These are phyloP conservation scores for Potamilus streckersoni DNA, from an alignment of 1,140 invertebrate genomes.

Conservation along the genomic window DNA sequence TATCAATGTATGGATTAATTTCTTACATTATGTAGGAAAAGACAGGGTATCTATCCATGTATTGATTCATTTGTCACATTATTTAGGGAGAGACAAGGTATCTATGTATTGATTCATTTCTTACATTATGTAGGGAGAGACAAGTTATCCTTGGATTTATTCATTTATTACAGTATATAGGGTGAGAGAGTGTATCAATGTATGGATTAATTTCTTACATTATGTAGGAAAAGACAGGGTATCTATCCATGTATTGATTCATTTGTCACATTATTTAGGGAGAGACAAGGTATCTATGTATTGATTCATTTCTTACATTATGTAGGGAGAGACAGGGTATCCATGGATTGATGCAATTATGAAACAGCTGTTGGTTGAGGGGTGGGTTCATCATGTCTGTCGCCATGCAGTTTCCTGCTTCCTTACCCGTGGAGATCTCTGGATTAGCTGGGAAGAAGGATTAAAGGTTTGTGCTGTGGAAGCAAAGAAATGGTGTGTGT, in stretches of 20 bases:
- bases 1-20: constrained; percentile 70
- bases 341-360: constrained; percentile 75
- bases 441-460: constrained; percentile 80
- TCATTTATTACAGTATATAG: constrained; percentile 21
- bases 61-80: too few relatives aligned
- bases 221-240: constrained; percentile 69
- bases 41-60: too few relatives aligned
- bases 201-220: constrained; percentile 75
- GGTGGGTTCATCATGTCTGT: constrained; percentile 80
- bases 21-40: constrained; percentile 77
- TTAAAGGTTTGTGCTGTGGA: constrained; percentile 73
- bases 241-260: too few relatives aligned
- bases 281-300: too few relatives aligned
- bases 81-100: too few relatives aligned
- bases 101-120: too few relatives aligned
- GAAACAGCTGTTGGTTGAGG: constrained; percentile 76
- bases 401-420: constrained; percentile 81
- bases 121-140: constrained; percentile 49
- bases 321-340: constrained; percentile 63
- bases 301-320: too few relatives aligned
- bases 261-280: too few relatives aligned
- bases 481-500: too few relatives aligned
- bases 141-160: constrained; percentile 63
- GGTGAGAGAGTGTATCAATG: constrained; percentile 66
- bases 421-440: constrained; percentile 79